These are phyloP conservation scores for Brienomyrus longianalis DNA, from an alignment of 2,113 vertebrate genomes.

Conservation along the genomic window DNA sequence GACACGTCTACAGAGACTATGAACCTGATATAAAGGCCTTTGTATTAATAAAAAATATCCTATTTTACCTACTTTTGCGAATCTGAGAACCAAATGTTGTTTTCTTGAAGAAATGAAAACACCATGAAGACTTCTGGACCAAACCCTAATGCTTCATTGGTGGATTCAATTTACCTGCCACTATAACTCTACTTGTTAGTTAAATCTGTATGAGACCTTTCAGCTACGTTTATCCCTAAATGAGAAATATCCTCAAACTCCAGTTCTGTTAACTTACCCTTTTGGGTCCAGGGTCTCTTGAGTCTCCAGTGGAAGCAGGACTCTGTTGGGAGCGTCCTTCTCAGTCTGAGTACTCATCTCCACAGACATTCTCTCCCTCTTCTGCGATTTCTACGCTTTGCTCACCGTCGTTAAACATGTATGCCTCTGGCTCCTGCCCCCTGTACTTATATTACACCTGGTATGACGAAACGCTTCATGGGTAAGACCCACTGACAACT, in stretches of 20 bases:
- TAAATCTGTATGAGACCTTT: not conserved
- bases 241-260: not conserved
- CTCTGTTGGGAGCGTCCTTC: not conserved
- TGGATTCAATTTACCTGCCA: not conserved
- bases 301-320: not conserved
- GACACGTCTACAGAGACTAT: not conserved
- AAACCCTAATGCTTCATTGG: not conserved
- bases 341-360: no score
- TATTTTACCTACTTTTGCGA: not conserved
- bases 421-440: not conserved
- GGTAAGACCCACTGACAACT: not conserved
- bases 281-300: not conserved
- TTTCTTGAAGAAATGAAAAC: not conserved
- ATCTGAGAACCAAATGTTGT: not conserved
- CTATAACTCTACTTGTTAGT: not conserved
- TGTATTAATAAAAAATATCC: no score
- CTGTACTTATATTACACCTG: not conserved
- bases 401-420: not conserved
- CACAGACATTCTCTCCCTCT: no score
- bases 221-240: not conserved
- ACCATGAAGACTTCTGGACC: not conserved
- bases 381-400: not conserved
- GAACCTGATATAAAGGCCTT: no score
- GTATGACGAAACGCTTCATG: not conserved
- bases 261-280: not conserved